Base-by-base conservation (phyloP, 1,140 invertebrate species). In the Nasonia vitripennis region DNA sequence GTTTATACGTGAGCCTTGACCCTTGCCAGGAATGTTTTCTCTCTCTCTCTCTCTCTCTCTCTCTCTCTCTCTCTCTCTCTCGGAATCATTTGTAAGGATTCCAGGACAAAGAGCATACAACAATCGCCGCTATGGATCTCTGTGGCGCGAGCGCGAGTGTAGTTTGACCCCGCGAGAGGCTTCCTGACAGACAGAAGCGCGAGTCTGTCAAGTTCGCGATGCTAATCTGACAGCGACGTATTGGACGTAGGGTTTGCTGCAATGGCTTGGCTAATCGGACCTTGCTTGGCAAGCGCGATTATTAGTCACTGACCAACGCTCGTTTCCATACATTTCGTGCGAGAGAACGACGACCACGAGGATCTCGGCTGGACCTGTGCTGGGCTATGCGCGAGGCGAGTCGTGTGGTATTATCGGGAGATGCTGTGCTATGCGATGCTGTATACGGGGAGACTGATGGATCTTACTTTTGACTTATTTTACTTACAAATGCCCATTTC, bases 221-320 rank as follows among this genome's bases (percentile, higher is more conserved):
- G 89, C 89, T 92, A 92, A 92, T 92, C 91, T 92, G 91, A 92
- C 92, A 91, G 89, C 88, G 90, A 92, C 91, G 92, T 92, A 92
- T 92, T 90, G 91, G 90, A 88, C 84, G 86, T 78, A 70, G 74
- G 74, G 82, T 77, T 70, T 17, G 23, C 45, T 55, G 34, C 51
- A 70, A 78, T 62, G 37, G 55, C 55, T 20, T 27, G 41, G 45
- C 75, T 87, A 88, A 89, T 89, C 90, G 86, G 81, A 78, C 78
- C 88, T 88, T 87, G 87, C 74, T 51, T 88, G 87, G 68, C 83
- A 87, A 83, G 68, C 78, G 80, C 78, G 86, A 89, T 92, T 91
- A 91, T 90, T 89, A 90, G 88, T 89, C 89, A 88, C 88, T 82
- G 88, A 87, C 85, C 83, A 88, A 84, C 87, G 85, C 85, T 87